Base-by-base conservation (phyloP, 53 echinoderm and acorn worm species). In the Echinarachnius parma region DNA sequence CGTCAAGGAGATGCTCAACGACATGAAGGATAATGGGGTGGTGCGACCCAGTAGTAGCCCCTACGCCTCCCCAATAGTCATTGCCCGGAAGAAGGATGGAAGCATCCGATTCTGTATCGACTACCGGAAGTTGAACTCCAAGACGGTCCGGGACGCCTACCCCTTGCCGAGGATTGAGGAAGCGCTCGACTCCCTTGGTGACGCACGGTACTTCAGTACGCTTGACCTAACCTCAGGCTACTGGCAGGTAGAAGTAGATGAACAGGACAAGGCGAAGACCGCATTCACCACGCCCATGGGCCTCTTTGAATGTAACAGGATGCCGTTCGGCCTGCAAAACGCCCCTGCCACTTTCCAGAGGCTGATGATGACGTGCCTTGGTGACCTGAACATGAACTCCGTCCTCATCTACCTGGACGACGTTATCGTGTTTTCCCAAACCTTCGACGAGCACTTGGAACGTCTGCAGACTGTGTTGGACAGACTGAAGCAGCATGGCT, bases 61-160 rank as follows among this genome's bases (percentile, higher is more conserved):
- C 0, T 77, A 21, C 16, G 77, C 77, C 0, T 62, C 62, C 2
- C 52, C 62, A 11, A 77, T 77, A 23, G 79, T 78, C 28, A 34
- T 78, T 2, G 79, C 63, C 42, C 16, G 22, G 45, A 80, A 80
- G 69, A 80, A 80, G 48, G 80, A 80, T 68, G 60, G 49, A 4
- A 45, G 11, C 11, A 44, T 80, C 5, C 45, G 80, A 24, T 53
- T 80, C 11, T 80, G 80, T 21, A 58, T 80, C 2, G 80, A 80
- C 33, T 80, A 59, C 19, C 35, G 79, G 13, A 47, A 29, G 8
- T 35, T 77, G 4, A 61, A 77, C 15, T 47, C 32, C 8, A 57
- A 47, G 33, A 80, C 80, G 21, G 48, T 67, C 24, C 19, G 69
- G 15, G 80, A 80, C 26, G 68, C 67, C 10, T 80, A 44, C 45